Evolutionary conservation across 2,888 invertebrate genomes (phyloP).

Genomic region (Tinea pellionella): DNA sequence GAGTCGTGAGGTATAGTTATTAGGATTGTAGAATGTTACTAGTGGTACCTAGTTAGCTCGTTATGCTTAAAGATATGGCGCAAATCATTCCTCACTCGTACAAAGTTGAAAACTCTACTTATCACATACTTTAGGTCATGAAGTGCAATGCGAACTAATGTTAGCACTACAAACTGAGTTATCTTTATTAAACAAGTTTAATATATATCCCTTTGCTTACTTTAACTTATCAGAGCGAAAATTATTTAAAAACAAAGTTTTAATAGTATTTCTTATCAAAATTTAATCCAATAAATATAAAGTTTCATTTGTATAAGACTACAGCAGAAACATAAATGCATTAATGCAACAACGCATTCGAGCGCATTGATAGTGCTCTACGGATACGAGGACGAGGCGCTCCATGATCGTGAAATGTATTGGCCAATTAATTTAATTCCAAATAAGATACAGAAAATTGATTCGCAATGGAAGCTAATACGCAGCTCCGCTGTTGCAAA

Average conservation of each 20-base stretch:
- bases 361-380: background rate
- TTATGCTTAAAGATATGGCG: constrained; percentile 17
- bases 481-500: background rate
- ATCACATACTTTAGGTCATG: constrained; percentile 8
- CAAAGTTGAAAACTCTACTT: constrained; percentile 9
- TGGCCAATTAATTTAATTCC: constrained; percentile 3
- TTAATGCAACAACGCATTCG: background rate
- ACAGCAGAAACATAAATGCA: background rate
- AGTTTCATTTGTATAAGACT: background rate
- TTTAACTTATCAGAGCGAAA: background rate
- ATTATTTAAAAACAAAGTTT: background rate
- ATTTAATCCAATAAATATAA: background rate
- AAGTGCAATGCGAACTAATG: background rate
- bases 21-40: no score
- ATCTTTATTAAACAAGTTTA: background rate
- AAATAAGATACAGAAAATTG: constrained; percentile 8
- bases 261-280: background rate
- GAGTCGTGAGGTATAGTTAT: no score
- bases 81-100: constrained; percentile 18
- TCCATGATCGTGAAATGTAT: background rate
- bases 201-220: background rate
- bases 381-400: background rate
- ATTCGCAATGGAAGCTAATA: constrained; percentile 2
- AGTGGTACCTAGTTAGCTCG: constrained; percentile 3
- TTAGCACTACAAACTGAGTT: background rate